A percentile compares a stretch with the other conserved stretches of the same genome.
Evolutionary conservation across 2,888 invertebrate genomes (phyloP).

Genomic region (Pilophorus perplexus): DNA sequence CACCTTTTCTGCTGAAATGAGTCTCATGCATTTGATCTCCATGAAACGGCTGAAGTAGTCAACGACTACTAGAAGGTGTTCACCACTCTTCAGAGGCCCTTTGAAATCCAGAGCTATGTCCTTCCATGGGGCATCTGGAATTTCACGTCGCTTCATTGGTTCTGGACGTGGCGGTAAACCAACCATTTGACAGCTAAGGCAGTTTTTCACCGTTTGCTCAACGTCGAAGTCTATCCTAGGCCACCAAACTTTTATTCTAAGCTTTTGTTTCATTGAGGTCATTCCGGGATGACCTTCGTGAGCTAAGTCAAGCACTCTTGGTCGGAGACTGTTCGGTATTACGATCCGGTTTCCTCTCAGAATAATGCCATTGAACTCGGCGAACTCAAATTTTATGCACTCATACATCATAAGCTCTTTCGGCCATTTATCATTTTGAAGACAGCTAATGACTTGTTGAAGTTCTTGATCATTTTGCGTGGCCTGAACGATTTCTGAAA

Average conservation of each 20-base stretch:
- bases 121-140: constrained; percentile 5
- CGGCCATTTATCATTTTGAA: background rate
- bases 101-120: constrained; percentile 1
- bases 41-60: constrained; percentile 3
- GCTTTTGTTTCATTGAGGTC: constrained; percentile 24
- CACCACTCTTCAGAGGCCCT: background rate
- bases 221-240: constrained; percentile 13
- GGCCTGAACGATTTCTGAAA: background rate
- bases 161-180: background rate
- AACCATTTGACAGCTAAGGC: constrained; percentile 14
- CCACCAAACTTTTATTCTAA: constrained; percentile 37
- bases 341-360: background rate
- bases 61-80: background rate
- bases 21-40: background rate
- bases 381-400: background rate
- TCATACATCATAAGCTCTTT: background rate
- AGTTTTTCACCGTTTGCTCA: constrained; percentile 1
- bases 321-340: background rate
- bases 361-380: background rate
- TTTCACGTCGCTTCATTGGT: background rate
- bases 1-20: background rate
- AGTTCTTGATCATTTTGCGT: background rate
- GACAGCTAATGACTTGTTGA: background rate
- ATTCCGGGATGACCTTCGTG: constrained; percentile 40
- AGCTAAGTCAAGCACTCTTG: constrained; percentile 15